These are phyloP conservation scores for Apomyelois bistriatella DNA, from an alignment of 2,888 invertebrate species.

Conservation along the genomic window DNA sequence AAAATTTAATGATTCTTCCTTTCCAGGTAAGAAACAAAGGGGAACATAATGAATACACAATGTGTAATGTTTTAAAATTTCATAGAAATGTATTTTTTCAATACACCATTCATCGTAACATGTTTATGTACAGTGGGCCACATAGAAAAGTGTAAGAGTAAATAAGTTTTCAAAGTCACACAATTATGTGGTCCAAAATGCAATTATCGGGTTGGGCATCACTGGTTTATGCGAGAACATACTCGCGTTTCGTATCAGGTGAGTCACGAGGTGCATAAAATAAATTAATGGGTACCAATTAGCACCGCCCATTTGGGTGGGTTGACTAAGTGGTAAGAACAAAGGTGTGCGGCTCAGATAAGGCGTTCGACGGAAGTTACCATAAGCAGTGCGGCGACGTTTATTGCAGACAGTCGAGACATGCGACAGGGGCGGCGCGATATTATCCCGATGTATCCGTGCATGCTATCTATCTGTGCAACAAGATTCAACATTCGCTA, in stretches of 20 bases:
- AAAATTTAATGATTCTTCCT: too few species aligned
- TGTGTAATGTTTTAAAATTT: neutral
- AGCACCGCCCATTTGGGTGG: conserved; percentile 45
- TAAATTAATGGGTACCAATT: conserved; percentile 54
- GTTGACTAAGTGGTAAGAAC: conserved; percentile 51
- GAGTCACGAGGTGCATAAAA: conserved; percentile 42
- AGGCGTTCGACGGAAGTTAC: conserved; percentile 55
- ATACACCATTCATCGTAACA: too few species aligned
- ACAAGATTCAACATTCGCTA: neutral
- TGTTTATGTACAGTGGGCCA: too few species aligned
- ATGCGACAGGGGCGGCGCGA: neutral
- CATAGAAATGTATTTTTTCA: too few species aligned
- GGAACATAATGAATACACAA: neutral
- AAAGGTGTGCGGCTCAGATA: conserved; percentile 55
- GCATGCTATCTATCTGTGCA: neutral
- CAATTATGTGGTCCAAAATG: too few species aligned
- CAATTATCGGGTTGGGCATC: neutral
- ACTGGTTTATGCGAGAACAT: neutral
- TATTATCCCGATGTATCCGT: neutral
- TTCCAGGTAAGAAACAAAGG: neutral
- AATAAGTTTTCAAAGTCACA: too few species aligned
- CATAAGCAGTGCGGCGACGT: conserved; percentile 34
- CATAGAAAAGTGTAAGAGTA: too few species aligned
- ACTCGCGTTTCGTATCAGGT: conserved; percentile 32
- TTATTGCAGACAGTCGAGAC: conserved; percentile 18